A percentile compares a stretch with the other conserved stretches of the same genome.
These are phyloP conservation scores for Campoletis raptor DNA, from an alignment of 2,888 invertebrate genomes.

Conservation along the genomic window DNA sequence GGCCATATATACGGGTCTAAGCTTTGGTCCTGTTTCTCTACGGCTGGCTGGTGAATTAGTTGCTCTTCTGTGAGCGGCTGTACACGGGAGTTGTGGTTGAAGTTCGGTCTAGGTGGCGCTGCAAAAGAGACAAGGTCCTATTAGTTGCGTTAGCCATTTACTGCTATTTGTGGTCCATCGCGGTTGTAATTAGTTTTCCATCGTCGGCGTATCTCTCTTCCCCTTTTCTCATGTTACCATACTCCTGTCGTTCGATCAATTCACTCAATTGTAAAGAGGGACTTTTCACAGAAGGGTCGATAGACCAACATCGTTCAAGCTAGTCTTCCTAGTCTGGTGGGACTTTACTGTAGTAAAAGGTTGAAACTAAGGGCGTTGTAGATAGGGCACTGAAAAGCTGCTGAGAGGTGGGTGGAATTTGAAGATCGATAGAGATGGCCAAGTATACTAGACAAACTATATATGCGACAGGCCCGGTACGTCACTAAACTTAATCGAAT, in stretches of 20 bases:
- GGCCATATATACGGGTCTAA: conserved; percentile 2
- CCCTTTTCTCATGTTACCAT: conserved; percentile 19
- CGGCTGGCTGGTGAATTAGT: conserved; percentile 36
- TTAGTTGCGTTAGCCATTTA: conserved; percentile 75
- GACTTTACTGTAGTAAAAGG: conserved; percentile 38
- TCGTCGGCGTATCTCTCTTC: conserved; percentile 69
- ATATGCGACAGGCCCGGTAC: background rate
- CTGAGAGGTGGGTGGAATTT: conserved; percentile 20
- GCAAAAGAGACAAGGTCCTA: conserved; percentile 46
- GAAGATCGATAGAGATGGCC: conserved; percentile 26
- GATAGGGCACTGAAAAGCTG: conserved; percentile 17
- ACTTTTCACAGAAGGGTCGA: conserved; percentile 46
- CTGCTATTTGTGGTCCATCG: conserved; percentile 79
- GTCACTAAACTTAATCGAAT: conserved; percentile 77
- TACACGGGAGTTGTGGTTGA: conserved; percentile 38
- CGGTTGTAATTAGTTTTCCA: conserved; percentile 80
- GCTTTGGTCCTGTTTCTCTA: conserved; percentile 26
- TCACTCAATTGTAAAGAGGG: conserved; percentile 41
- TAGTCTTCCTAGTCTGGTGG: conserved; percentile 11
- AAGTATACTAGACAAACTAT: conserved; percentile 17
- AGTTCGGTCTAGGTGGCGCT: conserved; percentile 34
- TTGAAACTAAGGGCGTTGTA: conserved; percentile 4
- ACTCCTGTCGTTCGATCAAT: conserved; percentile 58
- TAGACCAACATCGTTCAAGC: conserved; percentile 60
- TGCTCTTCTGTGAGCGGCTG: conserved; percentile 32